Evolutionary conservation across 1,140 invertebrate genomes (phyloP).

Genomic region (Anastatus disparis): DNA sequence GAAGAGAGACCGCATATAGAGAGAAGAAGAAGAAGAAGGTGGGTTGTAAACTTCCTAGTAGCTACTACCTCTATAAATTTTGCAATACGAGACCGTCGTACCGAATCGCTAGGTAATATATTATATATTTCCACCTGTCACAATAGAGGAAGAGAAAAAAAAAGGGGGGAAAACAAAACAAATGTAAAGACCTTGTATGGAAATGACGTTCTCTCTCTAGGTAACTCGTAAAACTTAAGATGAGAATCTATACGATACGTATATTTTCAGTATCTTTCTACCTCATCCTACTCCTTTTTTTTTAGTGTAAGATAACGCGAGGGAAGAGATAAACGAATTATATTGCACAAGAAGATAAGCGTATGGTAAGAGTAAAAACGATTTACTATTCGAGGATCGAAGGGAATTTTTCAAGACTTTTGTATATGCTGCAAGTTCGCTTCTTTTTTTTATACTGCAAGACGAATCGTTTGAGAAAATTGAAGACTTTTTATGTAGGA

Average conservation of each 20-base stretch:
- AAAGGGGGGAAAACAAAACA: too few relatives aligned
- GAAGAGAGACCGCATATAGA: too few relatives aligned
- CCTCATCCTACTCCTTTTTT: too few relatives aligned
- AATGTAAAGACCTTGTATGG: neutral
- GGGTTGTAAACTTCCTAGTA: neutral
- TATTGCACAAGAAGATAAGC: too few relatives aligned
- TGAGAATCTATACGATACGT: too few relatives aligned
- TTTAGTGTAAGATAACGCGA: too few relatives aligned
- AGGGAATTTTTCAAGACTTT: neutral
- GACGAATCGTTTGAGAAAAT: neutral
- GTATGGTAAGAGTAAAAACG: neutral
- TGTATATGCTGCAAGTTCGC: neutral
- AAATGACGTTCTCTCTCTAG: too few relatives aligned
- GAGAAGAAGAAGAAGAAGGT: neutral
- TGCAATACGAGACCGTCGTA: conserved; percentile 31
- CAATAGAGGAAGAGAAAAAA: neutral
- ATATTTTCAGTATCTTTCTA: too few relatives aligned
- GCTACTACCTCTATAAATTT: conserved; percentile 42
- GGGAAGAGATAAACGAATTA: neutral
- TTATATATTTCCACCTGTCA: conserved; percentile 44
- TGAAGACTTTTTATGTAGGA: conserved; percentile 15
- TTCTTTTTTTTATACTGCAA: too few relatives aligned
- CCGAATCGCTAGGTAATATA: conserved; percentile 36
- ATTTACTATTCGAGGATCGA: neutral
- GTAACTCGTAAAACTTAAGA: too few relatives aligned